Base-by-base conservation (phyloP, 2,797 vertebrate species). In the Mormyrops attenuatus region DNA sequence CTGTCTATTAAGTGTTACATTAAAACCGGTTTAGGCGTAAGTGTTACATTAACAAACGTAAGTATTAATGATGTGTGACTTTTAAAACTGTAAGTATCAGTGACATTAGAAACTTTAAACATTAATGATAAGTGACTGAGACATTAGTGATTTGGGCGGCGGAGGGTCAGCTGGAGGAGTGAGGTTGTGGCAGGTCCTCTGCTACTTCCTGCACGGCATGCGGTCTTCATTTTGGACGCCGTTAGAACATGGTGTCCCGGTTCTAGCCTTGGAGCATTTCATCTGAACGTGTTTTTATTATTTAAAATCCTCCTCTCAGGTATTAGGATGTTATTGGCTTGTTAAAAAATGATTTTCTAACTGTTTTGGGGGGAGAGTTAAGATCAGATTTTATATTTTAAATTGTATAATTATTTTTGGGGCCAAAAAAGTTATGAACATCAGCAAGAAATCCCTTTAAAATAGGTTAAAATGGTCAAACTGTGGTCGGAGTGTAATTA, bases 41-140 rank as follows among this genome's bases (percentile, higher is more conserved):
- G 80, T 47, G 82, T 44, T 47, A 50, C 82, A 85, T 22, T 49
- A 52, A 49, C 82, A 49, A 85, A 52, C n/a, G 47, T 82, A 82
- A 82, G 17, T 82, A 82, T 82, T 82, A 82, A 82, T n/a, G 77
- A 47, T 82, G 38, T 47, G 77, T 47, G 41, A 82, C 41, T 82
- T 47, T 82, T 44, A 80, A 17, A 82, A 82, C 77, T 82, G 77
- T 82, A 80, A 80, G 73, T 80, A 82, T 82, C 77, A 82, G 77
- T 82, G 77, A 82, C 77, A 44, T 82, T 82, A 82, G 41, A 20
- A 47, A 82, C 41, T 82, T 82, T 15, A 7, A 47, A 47, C 77
- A 41, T 41, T 82, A 82, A 47, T n/a, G 77, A 44, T 82, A 82
- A 82, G 20, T 82, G 77, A 8, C 15, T 82, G 73, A 80, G 73